Conservation (phyloP, 2,113 vertebrate species). For the Sialia sialis region DNA sequence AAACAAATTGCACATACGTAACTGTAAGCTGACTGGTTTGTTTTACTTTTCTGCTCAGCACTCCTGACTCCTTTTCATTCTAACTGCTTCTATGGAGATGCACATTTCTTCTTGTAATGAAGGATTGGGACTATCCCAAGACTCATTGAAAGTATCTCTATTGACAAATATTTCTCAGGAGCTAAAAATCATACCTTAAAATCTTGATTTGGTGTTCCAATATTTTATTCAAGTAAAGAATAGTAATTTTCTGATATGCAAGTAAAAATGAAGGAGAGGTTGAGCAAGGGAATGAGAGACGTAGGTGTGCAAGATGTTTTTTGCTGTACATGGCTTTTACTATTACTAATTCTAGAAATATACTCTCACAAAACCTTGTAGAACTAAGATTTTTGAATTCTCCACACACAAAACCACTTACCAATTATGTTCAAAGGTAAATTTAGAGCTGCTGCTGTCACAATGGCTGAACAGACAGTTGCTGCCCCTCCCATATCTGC, state of each 20-base stretch:
- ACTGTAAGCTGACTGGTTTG: not conserved
- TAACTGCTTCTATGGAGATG: not conserved
- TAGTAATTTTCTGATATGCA: not conserved
- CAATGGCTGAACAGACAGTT: constrained; percentile 87
- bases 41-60: not conserved
- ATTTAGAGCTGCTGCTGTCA: constrained; percentile 87
- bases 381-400: not conserved
- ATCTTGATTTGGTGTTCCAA: not conserved
- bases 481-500: constrained; percentile 98
- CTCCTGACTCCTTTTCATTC: not conserved
- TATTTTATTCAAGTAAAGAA: not conserved
- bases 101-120: not conserved
- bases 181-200: not conserved
- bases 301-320: not conserved
- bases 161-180: not conserved
- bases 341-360: not conserved
- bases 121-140: not conserved
- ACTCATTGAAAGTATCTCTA: not conserved
- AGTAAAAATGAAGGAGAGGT: not conserved
- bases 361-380: not conserved
- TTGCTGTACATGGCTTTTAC: not conserved
- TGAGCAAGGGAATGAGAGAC: not conserved
- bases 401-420: constrained; percentile 52
- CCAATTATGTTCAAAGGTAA: constrained; percentile 91
- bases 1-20: not conserved